phyloP scores from a whole-genome alignment of 2,888 invertebrate genomes.

The Cephus pulcher region DNA sequence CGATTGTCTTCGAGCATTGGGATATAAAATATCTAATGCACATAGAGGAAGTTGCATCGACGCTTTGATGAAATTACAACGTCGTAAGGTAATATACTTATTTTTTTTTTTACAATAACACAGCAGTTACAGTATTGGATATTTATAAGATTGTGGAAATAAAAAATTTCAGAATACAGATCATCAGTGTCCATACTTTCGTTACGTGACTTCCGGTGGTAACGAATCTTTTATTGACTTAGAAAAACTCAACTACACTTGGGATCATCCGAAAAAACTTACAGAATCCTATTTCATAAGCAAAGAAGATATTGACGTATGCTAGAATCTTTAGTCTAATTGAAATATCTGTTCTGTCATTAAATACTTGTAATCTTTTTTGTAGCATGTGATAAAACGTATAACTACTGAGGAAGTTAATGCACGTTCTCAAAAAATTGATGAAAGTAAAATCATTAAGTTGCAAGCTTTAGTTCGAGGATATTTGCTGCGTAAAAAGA shows the following conservation, averaged over 20 bases:
- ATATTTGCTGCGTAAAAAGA: slow-evolving; percentile 69
- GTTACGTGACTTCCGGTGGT: slow-evolving; percentile 45
- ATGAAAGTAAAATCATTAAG: slow-evolving; percentile 68
- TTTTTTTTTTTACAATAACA: neutral
- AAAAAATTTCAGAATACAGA: slow-evolving; percentile 32
- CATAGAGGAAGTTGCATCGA: slow-evolving; percentile 43
- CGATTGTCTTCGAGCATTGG: slow-evolving; percentile 43
- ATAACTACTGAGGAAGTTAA: slow-evolving; percentile 66
- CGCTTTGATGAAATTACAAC: slow-evolving; percentile 36
- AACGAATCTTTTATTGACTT: slow-evolving; percentile 55
- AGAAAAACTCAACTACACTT: slow-evolving; percentile 47
- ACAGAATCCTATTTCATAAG: slow-evolving; percentile 49
- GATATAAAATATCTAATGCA: slow-evolving; percentile 39
- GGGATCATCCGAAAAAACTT: slow-evolving; percentile 52
- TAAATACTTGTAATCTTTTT: slow-evolving; percentile 68
- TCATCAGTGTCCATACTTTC: slow-evolving; percentile 46
- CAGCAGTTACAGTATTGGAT: neutral
- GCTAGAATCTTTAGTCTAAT: neutral
- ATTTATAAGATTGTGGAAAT: neutral
- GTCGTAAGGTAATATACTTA: slow-evolving; percentile 21
- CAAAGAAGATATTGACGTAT: slow-evolving; percentile 54
- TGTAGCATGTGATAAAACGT: slow-evolving; percentile 66
- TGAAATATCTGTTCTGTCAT: slow-evolving; percentile 27
- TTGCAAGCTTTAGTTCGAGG: slow-evolving; percentile 75
- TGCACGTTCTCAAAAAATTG: slow-evolving; percentile 49